A percentile compares a stretch with the other conserved stretches of the same genome.
phyloP scores from a whole-genome alignment of 2,888 invertebrate genomes.

The Pachydiplax longipennis region DNA sequence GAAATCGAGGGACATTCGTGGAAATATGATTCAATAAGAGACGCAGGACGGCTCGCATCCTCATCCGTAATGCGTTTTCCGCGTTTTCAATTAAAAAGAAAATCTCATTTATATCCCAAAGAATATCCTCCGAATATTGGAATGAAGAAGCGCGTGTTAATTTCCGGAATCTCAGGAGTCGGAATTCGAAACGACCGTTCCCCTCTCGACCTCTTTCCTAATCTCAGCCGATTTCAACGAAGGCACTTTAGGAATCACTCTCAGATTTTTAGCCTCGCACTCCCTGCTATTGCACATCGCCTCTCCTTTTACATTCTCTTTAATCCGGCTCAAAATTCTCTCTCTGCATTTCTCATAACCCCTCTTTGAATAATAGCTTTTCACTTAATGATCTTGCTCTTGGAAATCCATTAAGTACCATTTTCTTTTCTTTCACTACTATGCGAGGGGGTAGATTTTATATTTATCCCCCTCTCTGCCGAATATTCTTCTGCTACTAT shows the following conservation, averaged over 20 bases:
- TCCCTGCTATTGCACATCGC: background rate
- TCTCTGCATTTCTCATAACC: background rate
- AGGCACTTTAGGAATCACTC: background rate
- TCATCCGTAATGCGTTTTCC: background rate
- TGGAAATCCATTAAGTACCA: too few relatives aligned
- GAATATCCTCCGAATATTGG: background rate
- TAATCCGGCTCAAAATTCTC: background rate
- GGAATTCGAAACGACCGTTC: background rate
- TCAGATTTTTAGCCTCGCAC: too few relatives aligned
- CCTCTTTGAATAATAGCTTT: background rate
- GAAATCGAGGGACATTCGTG: background rate
- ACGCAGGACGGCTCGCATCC: background rate
- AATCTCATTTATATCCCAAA: background rate
- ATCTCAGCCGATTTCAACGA: background rate
- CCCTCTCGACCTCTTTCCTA: background rate
- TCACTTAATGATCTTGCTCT: background rate
- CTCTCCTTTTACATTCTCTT: background rate
- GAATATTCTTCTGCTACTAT: background rate
- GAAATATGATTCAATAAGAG: too few relatives aligned
- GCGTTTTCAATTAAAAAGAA: background rate
- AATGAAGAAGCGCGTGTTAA: background rate
- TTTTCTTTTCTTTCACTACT: too few relatives aligned
- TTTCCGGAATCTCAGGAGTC: background rate
- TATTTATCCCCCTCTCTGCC: background rate
- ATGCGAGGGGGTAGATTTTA: too few relatives aligned